phyloP scores from a whole-genome alignment of 64 coral and sea anemone species.

The Orbicella faveolata region DNA sequence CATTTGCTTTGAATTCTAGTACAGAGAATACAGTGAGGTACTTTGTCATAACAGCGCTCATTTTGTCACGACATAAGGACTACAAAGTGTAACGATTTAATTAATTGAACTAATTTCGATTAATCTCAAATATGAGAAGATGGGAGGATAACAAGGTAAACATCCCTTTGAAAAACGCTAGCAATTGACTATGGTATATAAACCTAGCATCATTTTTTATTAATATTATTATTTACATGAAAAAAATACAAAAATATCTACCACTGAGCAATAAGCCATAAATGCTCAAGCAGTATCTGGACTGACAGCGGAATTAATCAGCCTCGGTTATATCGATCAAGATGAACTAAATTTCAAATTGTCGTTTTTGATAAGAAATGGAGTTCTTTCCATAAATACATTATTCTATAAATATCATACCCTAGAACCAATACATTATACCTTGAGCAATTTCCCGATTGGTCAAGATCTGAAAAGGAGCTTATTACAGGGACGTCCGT shows the following conservation, averaged over 20 bases:
- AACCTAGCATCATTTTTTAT: conserved; percentile 10
- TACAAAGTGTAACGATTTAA: background rate
- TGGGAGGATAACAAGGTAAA: background rate
- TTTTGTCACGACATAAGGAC: background rate
- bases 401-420: conserved; percentile 8
- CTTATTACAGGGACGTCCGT: too few relatives aligned
- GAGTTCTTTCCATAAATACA: conserved; percentile 6
- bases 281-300: background rate
- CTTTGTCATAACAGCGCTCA: background rate
- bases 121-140: background rate
- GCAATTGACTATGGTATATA: background rate
- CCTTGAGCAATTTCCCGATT: background rate
- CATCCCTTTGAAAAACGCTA: background rate
- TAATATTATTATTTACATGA: background rate
- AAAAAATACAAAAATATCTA: conserved; percentile 43
- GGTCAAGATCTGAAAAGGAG: too few relatives aligned
- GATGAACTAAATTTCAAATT: background rate
- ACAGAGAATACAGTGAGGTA: background rate
- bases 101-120: background rate
- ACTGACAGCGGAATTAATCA: background rate
- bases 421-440: background rate
- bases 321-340: background rate
- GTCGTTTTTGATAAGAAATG: background rate
- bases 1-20: background rate
- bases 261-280: background rate